Conservation (phyloP, 2,888 invertebrate species). For the Pseudanteris insignis region DNA sequence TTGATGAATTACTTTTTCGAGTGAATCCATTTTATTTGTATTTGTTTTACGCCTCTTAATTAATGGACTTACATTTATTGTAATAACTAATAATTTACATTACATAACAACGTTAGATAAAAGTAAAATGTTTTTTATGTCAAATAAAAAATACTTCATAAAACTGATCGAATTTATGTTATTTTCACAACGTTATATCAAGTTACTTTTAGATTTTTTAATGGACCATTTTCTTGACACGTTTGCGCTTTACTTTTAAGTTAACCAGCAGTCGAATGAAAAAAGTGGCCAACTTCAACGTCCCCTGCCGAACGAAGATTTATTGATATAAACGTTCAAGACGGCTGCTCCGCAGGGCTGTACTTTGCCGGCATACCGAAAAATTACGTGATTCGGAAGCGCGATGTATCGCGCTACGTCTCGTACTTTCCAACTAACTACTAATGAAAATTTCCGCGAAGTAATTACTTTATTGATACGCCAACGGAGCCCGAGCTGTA, state of each 20-base stretch:
- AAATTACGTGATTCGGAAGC: conserved; percentile 58
- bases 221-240: conserved; percentile 17
- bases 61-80: background rate
- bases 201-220: conserved; percentile 6
- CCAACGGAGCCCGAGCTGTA: conserved; percentile 45
- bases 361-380: conserved; percentile 47
- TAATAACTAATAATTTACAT: no score
- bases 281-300: conserved; percentile 34
- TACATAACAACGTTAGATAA: no score
- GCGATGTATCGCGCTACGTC: conserved; percentile 50
- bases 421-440: conserved; percentile 50
- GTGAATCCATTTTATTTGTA: no score
- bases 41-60: no score
- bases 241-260: conserved; percentile 20
- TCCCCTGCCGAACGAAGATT: conserved; percentile 49
- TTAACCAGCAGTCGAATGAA: conserved; percentile 25
- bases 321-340: conserved; percentile 48
- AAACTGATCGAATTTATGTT: no score
- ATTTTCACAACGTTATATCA: background rate
- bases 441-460: conserved; percentile 60
- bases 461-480: conserved; percentile 65
- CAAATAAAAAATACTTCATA: no score
- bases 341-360: conserved; percentile 40
- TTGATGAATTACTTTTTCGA: no score
- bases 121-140: no score